Percentiles rank a stretch among this genome's conserved stretches.
Conservation (phyloP, 2,797 vertebrate species). For the Acanthurus leucopareius region DNA sequence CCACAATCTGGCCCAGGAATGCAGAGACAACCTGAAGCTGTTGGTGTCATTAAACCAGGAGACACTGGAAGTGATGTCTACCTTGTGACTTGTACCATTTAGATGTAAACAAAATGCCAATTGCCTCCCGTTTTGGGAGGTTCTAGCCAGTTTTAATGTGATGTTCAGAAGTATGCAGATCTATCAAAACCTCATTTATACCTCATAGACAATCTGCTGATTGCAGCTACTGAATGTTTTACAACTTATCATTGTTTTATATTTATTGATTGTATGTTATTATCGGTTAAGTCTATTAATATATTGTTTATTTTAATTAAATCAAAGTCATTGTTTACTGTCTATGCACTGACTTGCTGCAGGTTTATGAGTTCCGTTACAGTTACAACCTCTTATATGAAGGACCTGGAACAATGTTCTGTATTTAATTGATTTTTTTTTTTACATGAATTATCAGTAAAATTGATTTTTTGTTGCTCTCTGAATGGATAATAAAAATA, state of each 20-base stretch:
- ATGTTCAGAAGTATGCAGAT: constrained; percentile 24
- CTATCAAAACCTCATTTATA: constrained; percentile 8
- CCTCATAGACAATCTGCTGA: constrained; percentile 44
- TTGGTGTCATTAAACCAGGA: constrained; percentile 90
- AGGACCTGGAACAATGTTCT: constrained; percentile 38
- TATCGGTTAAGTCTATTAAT: constrained; percentile 33
- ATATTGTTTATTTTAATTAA: constrained; percentile 22
- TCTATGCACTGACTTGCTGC: constrained; percentile 30
- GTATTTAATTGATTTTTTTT: constrained; percentile 28
- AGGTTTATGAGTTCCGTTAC: constrained; percentile 14
- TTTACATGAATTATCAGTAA: constrained; percentile 55
- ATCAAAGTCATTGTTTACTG: constrained; percentile 18
- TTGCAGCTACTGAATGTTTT: constrained; percentile 43
- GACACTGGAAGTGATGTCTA: constrained; percentile 78
- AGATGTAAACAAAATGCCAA: constrained; percentile 23
- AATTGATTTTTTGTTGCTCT: constrained; percentile 17
- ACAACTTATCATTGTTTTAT: constrained; percentile 18
- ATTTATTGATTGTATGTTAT: constrained; percentile 25
- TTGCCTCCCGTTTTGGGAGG: not conserved
- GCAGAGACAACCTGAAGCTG: constrained; percentile 88
- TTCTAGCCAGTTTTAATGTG: not conserved
- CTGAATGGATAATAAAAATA: not conserved
- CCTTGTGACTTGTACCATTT: constrained; percentile 45
- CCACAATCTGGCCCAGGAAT: constrained; percentile 81
- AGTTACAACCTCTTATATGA: constrained; percentile 29